A percentile compares a stretch with the other conserved stretches of the same genome.
phyloP scores from a whole-genome alignment of 2,113 vertebrate species.

The Argyrosomus japonicus region DNA sequence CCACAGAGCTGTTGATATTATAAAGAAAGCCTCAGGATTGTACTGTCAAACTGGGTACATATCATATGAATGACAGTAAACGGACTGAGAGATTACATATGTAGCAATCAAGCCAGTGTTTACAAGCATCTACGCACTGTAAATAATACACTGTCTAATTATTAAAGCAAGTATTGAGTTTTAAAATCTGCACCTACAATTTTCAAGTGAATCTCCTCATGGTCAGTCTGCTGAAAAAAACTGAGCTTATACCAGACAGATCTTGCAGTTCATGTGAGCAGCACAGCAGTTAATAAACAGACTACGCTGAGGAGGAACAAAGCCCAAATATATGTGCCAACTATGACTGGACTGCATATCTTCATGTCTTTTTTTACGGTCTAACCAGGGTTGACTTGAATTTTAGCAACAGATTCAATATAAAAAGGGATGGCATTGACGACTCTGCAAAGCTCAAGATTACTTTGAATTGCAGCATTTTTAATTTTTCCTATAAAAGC shows the following conservation, averaged over 20 bases:
- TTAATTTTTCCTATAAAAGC: not conserved
- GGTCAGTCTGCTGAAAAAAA: not conserved
- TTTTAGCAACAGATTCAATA: not conserved
- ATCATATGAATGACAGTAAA: conserved; percentile 48
- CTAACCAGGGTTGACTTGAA: not conserved
- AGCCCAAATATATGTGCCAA: not conserved
- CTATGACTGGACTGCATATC: not conserved
- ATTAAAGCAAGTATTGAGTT: conserved; percentile 11
- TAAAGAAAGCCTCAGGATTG: conserved; percentile 63
- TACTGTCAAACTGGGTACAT: conserved; percentile 50
- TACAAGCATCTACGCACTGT: not conserved
- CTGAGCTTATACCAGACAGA: not conserved
- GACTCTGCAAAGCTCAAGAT: not conserved
- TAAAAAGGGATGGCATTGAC: conserved; percentile 9
- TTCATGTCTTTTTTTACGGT: not conserved
- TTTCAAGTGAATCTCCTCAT: conserved; percentile 5
- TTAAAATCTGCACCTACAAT: not conserved
- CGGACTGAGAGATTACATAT: conserved; percentile 41
- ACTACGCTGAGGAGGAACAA: not conserved
- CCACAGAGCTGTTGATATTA: conserved; percentile 74
- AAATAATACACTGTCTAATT: conserved; percentile 40
- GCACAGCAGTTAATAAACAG: not conserved
- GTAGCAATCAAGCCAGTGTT: conserved; percentile 31
- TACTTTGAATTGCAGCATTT: conserved; percentile 1
- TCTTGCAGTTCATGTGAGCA: not conserved